Conservation (phyloP, 2,113 vertebrate genomes). For the Rattus rattus region DNA sequence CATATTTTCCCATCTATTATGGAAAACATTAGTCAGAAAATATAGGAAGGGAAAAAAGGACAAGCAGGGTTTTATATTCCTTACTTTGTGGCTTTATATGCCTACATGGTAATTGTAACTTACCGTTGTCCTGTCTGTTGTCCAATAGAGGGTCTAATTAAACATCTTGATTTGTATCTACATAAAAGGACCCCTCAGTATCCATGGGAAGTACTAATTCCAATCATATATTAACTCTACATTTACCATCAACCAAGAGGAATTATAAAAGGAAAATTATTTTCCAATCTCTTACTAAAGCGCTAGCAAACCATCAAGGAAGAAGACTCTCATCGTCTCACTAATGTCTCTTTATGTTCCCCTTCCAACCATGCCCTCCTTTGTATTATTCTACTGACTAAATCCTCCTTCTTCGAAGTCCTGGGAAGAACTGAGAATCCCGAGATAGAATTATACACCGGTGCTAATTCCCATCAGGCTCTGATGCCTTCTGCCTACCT, state of each 20-base stretch:
- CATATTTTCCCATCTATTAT: not conserved
- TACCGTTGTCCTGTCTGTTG: not conserved
- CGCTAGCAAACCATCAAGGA: not conserved
- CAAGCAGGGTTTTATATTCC: not conserved
- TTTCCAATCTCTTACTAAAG: not conserved
- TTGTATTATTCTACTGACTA: not conserved
- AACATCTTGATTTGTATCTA: not conserved
- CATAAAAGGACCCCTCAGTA: not conserved
- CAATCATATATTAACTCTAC: not conserved
- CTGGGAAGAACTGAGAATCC: not conserved
- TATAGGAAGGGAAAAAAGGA: not conserved
- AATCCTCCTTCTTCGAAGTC: not conserved
- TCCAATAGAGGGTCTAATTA: not conserved
- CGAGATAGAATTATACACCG: too few relatives aligned
- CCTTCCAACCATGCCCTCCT: not conserved
- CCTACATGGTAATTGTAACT: not conserved
- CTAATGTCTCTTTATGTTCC: not conserved
- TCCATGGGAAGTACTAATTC: not conserved
- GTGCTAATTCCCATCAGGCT: not conserved
- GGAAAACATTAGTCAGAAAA: not conserved
- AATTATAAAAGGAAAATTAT: slow-evolving; percentile 21
- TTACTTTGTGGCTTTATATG: not conserved
- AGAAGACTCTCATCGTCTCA: not conserved
- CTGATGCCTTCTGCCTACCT: not conserved
- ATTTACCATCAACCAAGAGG: not conserved